Evolutionary conservation across 1,140 invertebrate genomes (phyloP).

Genomic region (Choristoneura fumiferana): DNA sequence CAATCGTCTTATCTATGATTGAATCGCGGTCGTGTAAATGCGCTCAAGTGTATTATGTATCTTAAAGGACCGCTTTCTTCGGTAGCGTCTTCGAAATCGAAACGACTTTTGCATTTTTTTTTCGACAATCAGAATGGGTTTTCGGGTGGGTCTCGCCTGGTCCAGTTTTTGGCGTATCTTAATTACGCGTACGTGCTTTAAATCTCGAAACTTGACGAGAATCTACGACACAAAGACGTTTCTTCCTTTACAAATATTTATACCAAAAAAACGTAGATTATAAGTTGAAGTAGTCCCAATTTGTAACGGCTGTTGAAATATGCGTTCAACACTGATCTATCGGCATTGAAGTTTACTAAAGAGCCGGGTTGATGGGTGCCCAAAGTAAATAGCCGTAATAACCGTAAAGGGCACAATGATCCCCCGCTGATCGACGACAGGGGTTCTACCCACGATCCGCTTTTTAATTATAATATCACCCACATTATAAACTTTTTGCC

Average conservation of each 20-base stretch:
- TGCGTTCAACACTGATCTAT: constrained; percentile 5
- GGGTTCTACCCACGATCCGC: constrained; percentile 52
- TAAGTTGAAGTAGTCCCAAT: constrained; percentile 12
- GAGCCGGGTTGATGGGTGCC: constrained; percentile 48
- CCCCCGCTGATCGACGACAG: constrained; percentile 59
- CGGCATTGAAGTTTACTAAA: constrained; percentile 45
- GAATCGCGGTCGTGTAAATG: constrained; percentile 73
- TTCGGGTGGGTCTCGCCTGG: constrained; percentile 21
- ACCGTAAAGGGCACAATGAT: constrained; percentile 58
- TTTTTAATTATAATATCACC: constrained; percentile 77
- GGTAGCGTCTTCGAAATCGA: constrained; percentile 62
- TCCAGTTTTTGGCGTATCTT: neutral
- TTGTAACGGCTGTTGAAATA: constrained; percentile 17
- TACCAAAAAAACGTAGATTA: neutral
- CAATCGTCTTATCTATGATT: constrained; percentile 72
- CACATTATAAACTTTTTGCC: constrained; percentile 69
- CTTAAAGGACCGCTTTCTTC: constrained; percentile 58
- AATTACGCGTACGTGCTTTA: constrained; percentile 14
- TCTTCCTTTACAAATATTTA: neutral
- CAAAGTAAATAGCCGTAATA: constrained; percentile 74
- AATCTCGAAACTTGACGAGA: neutral
- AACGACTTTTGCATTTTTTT: constrained; percentile 36
- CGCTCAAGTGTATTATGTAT: constrained; percentile 65
- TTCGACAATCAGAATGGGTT: constrained; percentile 28
- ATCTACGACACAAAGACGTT: too few relatives aligned